Evolutionary conservation across 2,797 vertebrate genomes (phyloP).

Genomic region (Hypotaenidia philippensis): DNA sequence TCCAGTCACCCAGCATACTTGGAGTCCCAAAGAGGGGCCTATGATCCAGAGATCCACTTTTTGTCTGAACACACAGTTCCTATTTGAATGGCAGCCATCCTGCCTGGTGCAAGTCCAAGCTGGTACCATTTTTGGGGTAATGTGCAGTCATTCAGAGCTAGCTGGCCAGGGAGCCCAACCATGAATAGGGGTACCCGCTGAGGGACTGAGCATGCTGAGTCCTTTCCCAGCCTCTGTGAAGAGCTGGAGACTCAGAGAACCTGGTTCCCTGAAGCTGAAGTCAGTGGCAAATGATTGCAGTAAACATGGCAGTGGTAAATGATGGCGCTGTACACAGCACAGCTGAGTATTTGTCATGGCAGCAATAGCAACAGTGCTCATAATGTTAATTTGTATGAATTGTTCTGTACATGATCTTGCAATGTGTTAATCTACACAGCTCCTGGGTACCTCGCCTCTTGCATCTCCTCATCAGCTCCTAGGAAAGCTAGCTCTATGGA

Average conservation of each 20-base stretch:
- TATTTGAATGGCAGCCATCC: neutral
- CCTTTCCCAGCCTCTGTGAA: neutral
- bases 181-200: neutral
- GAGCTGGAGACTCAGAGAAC: neutral
- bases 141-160: rapidly evolving
- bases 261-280: neutral
- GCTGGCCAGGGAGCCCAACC: neutral
- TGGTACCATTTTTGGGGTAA: neutral
- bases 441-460: neutral
- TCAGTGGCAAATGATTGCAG: neutral
- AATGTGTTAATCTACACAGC: neutral
- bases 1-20: neutral
- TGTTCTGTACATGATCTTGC: neutral
- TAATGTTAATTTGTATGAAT: neutral
- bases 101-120: neutral
- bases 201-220: neutral
- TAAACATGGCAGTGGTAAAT: neutral
- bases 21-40: neutral
- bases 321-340: neutral
- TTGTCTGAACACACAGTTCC: neutral
- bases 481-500: neutral
- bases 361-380: neutral
- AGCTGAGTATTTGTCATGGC: neutral
- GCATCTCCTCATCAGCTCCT: neutral
- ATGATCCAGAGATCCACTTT: neutral